Evolutionary conservation across 2,113 vertebrate genomes (phyloP), one percentile per base, ranked within the genome.

Genomic region (Azemiops feae): DNA sequence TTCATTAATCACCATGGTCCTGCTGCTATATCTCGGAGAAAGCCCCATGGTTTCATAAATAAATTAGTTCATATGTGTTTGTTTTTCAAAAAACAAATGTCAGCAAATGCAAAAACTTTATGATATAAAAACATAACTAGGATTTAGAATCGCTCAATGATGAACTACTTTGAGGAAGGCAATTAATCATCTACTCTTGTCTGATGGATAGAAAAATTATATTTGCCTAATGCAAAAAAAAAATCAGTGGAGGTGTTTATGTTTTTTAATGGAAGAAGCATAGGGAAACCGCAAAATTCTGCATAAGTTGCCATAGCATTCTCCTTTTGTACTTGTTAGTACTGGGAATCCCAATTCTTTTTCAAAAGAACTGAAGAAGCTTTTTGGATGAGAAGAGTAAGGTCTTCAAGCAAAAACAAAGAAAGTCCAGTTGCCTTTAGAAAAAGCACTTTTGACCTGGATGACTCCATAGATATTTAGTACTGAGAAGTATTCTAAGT

Each of bases 1-100:
- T 96, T 96, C 96, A 95, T 95, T 96, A 96, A 95, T 96, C 95
- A 93, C 87, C 88, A 57, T 93, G 0, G 0, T 86, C 93, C 93
- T 69, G 85, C 94, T 95, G 95, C 60, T 94, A 92, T 91, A 89
- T 94, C 91, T 94, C 90, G 94, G 92, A 34, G 58, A 92, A 94
- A 94, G 52, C 74, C 89, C 88, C 58, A 53, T 74, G 55, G 94
- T 93, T 96, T 95, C 95, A 95, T 94, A 93, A 95, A 96, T 93
- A 95, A 94, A 93, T 95, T 91, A 95, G 60, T 95, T 94, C 88
- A 91, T 90, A 34, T 58, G 94, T 93, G 58, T 74, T 45, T 92
- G 86, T 89, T 91, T 93, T 52, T 93, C 91, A 94, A 90, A 96
- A 94, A 94, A 69, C 86, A 92, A 95, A 96, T 87, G 85, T 85